Percentiles rank a stretch among this genome's conserved stretches.
Conservation (phyloP, 2,888 invertebrate genomes). For the Erpobdella octoculata region DNA sequence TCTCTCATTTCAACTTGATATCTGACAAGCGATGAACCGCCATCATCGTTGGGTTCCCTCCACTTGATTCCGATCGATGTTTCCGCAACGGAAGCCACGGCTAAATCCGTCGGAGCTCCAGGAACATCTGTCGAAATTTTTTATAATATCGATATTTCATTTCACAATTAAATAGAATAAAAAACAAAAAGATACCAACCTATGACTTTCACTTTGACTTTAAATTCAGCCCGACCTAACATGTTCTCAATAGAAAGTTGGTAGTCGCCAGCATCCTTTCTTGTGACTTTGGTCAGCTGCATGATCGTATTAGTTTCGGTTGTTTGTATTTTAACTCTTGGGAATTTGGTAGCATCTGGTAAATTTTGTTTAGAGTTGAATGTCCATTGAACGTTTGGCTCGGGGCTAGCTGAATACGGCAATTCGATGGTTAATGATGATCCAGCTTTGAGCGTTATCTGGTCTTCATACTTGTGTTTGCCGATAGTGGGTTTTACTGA, state of each 20-base stretch:
- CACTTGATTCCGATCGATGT: conserved; percentile 43
- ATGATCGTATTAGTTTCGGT: conserved; percentile 35
- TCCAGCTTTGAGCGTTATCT: conserved; percentile 37
- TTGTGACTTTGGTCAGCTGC: conserved; percentile 40
- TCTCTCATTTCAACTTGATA: conserved; percentile 54
- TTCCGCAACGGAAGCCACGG: conserved; percentile 44
- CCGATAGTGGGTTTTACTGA: conserved; percentile 45
- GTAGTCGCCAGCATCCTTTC: conserved; percentile 41
- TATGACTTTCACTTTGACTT: conserved; percentile 59
- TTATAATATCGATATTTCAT: neutral
- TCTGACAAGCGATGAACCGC: conserved; percentile 45
- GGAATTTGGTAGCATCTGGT: conserved; percentile 35
- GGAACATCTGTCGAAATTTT: conserved; percentile 39
- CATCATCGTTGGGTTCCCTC: conserved; percentile 44
- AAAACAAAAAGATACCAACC: conserved; percentile 26
- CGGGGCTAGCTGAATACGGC: conserved; percentile 39
- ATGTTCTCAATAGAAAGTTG: conserved; percentile 65
- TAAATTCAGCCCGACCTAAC: conserved; percentile 65
- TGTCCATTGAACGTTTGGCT: conserved; percentile 39
- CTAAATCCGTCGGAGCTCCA: conserved; percentile 41
- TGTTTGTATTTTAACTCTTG: conserved; percentile 36
- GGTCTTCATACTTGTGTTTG: conserved; percentile 39
- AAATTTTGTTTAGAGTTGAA: conserved; percentile 37
- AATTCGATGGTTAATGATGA: conserved; percentile 38
- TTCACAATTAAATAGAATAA: neutral